phyloP scores from a whole-genome alignment of 2,113 vertebrate species.

The Apteryx owenii region DNA sequence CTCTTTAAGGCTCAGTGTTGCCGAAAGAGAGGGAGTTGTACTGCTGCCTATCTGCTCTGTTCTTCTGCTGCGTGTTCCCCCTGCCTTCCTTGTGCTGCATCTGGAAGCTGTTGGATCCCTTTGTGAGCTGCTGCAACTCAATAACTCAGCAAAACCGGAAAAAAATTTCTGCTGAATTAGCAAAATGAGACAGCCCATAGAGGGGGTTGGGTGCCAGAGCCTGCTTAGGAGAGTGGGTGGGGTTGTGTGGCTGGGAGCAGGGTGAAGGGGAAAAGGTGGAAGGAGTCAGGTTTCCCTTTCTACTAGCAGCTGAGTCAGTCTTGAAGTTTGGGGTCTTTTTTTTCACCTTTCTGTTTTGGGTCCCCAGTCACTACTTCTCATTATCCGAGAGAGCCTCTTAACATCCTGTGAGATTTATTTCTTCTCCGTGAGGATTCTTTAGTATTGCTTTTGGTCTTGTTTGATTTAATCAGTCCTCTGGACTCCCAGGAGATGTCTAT shows the following conservation, averaged over 20 bases:
- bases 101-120: not conserved
- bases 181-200: accelerated
- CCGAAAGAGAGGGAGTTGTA: not conserved
- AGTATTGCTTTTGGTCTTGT: not conserved
- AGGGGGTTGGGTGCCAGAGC: not conserved
- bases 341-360: not conserved
- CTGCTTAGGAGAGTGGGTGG: not conserved
- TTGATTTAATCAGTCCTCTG: accelerated
- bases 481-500: not conserved
- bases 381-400: not conserved
- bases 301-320: not conserved
- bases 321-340: not conserved
- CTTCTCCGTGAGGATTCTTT: accelerated
- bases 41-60: not conserved
- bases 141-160: not conserved
- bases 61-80: accelerated
- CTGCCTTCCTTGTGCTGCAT: not conserved
- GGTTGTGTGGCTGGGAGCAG: not conserved
- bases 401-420: accelerated
- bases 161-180: not conserved
- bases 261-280: not conserved
- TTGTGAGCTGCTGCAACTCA: accelerated
- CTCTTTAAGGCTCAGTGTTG: accelerated
- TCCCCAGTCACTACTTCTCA: accelerated
- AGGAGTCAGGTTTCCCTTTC: not conserved